These are phyloP conservation scores for Caenorhabditis latens DNA, from an alignment of 1,140 invertebrate species.

Conservation along the genomic window DNA sequence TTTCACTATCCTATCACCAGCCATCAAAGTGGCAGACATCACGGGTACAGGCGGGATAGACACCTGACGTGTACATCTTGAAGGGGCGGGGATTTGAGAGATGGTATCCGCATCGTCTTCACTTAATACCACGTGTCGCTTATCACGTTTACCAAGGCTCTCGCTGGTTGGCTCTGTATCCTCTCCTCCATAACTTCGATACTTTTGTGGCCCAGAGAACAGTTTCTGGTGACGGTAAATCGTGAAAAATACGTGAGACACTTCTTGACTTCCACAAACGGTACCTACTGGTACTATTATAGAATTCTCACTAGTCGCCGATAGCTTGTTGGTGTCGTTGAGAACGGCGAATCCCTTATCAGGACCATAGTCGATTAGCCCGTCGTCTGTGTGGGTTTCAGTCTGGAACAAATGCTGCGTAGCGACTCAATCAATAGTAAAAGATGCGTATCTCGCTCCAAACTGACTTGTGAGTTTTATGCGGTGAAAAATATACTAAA, in stretches of 20 bases:
- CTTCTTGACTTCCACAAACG: constrained; percentile 1
- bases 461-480: not conserved
- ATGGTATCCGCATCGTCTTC: not conserved
- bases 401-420: not conserved
- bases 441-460: not conserved
- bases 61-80: not conserved
- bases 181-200: not conserved
- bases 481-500: too few species aligned
- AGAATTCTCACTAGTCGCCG: not conserved
- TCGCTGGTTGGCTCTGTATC: not conserved
- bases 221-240: constrained; percentile 55
- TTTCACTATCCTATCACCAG: not conserved
- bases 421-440: too few species aligned
- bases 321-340: not conserved
- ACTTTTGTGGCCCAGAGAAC: constrained; percentile 10
- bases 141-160: too few species aligned
- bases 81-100: not conserved
- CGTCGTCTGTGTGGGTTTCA: constrained; percentile 18
- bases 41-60: not conserved
- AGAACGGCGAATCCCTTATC: constrained; percentile 13
- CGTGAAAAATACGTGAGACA: constrained; percentile 53
- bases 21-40: constrained; percentile 33
- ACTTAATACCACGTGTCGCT: too few species aligned
- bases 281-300: constrained; percentile 20
- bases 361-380: constrained; percentile 31